These are phyloP conservation scores for Hemiscyllium ocellatum DNA, from an alignment of 2,113 vertebrate species.

Conservation along the genomic window DNA sequence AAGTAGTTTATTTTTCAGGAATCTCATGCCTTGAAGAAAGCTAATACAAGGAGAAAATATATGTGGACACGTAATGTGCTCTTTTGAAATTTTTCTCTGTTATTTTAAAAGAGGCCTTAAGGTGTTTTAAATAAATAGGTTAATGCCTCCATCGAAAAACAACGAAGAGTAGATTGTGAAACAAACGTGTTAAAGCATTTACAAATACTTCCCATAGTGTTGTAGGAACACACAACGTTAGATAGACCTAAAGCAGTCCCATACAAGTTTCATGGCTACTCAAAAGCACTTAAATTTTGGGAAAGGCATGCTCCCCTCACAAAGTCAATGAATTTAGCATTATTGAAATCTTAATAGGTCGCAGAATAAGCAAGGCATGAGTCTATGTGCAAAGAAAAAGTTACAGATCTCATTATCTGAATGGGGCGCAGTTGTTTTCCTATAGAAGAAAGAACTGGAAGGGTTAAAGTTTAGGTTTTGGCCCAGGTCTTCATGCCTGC, in stretches of 20 bases:
- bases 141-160: not conserved
- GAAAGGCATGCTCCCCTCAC: not conserved
- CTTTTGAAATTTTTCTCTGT: not conserved
- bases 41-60: not conserved
- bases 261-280: not conserved
- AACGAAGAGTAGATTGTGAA: not conserved
- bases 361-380: not conserved
- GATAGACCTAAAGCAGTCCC: not conserved
- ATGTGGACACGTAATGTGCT: not conserved
- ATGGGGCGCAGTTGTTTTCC: not conserved
- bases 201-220: not conserved
- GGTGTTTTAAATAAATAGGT: not conserved
- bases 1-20: not conserved
- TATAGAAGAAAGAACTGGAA: not conserved
- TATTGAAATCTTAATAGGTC: not conserved
- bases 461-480: slow-evolving; percentile 38
- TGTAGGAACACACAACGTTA: not conserved
- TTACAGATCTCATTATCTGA: not conserved
- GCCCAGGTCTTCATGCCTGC: slow-evolving; percentile 61
- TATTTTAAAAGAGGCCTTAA: not conserved
- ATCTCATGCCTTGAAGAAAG: not conserved
- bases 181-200: not conserved
- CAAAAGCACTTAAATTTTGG: not conserved
- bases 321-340: not conserved
- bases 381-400: not conserved